Conservation (phyloP, 2,113 vertebrate species). For the Hippocampus guttulatus region DNA sequence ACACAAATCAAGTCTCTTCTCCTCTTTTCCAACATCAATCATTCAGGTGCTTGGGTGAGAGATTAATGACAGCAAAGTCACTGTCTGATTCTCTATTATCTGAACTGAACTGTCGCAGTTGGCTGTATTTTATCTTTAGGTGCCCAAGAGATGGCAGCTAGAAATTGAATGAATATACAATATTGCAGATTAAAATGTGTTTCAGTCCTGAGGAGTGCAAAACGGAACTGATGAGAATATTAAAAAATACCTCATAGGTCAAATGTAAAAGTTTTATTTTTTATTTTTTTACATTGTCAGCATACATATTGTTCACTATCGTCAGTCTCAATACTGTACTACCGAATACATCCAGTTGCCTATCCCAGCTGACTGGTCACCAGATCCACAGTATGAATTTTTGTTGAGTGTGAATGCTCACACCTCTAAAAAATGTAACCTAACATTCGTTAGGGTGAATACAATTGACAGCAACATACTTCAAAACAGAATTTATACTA, state of each 20-base stretch:
- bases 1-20: slow-evolving; percentile 35
- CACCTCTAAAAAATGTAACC: too few relatives aligned
- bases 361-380: too few relatives aligned
- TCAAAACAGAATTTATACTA: too few relatives aligned
- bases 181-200: slow-evolving; percentile 30
- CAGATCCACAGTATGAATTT: too few relatives aligned
- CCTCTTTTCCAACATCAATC: slow-evolving; percentile 44
- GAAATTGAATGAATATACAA: slow-evolving; percentile 60
- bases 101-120: slow-evolving; percentile 48
- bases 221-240: slow-evolving; percentile 5
- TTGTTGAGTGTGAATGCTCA: too few relatives aligned
- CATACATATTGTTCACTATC: background rate
- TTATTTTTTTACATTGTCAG: background rate
- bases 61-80: slow-evolving; percentile 66
- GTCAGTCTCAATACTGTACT: background rate
- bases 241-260: background rate
- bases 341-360: background rate
- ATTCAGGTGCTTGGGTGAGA: slow-evolving; percentile 42
- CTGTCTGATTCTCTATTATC: slow-evolving; percentile 66
- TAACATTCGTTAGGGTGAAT: too few relatives aligned
- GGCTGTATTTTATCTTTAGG: slow-evolving; percentile 47
- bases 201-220: background rate
- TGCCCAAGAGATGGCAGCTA: slow-evolving; percentile 42
- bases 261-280: background rate
- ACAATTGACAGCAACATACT: too few relatives aligned